Evolutionary conservation across 2,888 invertebrate genomes (phyloP).

Genomic region (Athripsodes cinereus): DNA sequence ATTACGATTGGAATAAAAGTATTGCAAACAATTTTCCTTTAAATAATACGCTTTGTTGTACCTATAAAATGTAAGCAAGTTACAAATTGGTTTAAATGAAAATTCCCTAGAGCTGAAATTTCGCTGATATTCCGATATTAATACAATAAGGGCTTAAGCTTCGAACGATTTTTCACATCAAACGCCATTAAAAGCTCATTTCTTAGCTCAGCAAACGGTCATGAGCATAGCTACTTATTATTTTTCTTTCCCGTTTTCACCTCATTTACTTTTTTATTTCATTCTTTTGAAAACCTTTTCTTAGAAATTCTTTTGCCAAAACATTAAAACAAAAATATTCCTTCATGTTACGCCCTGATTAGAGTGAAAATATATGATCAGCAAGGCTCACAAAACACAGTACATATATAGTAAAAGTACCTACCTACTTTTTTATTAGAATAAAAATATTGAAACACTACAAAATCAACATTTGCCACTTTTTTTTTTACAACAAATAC

Average conservation of each 20-base stretch:
- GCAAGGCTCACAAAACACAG: not conserved
- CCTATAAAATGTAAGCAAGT: too few relatives aligned
- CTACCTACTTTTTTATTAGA: too few relatives aligned
- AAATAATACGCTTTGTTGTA: too few relatives aligned
- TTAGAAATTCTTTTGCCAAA: slow-evolving; percentile 1
- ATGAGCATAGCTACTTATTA: slow-evolving; percentile 21
- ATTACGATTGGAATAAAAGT: too few relatives aligned
- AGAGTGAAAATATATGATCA: not conserved
- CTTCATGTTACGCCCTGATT: not conserved
- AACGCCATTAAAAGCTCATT: slow-evolving; percentile 28
- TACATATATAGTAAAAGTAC: too few relatives aligned
- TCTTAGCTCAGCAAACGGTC: slow-evolving; percentile 24
- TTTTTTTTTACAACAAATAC: too few relatives aligned
- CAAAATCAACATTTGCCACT: too few relatives aligned
- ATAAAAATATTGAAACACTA: too few relatives aligned
- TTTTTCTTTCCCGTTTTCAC: slow-evolving; percentile 24
- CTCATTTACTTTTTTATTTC: slow-evolving; percentile 23
- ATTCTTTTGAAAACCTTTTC: slow-evolving; percentile 1
- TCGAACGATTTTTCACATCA: slow-evolving; percentile 25
- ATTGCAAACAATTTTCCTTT: too few relatives aligned
- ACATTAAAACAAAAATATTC: not conserved
- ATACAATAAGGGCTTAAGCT: slow-evolving; percentile 3
- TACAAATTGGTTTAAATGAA: too few relatives aligned
- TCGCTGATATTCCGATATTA: too few relatives aligned
- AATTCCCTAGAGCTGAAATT: too few relatives aligned